Conservation (phyloP, 2,888 invertebrate genomes). For the Macrophya annulata region DNA sequence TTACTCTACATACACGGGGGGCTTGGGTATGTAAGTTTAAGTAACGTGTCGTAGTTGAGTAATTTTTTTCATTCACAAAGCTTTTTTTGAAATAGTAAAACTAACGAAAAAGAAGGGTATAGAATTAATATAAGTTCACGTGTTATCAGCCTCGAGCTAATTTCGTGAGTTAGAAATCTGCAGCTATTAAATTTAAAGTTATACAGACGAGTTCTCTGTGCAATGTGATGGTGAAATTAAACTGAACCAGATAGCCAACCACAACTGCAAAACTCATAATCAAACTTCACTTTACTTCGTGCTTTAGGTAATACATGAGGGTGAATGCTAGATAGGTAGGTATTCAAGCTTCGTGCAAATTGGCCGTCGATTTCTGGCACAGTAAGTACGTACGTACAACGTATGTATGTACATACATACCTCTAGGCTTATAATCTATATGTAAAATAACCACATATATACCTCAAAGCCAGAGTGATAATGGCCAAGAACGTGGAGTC, state of each 20-base stretch:
- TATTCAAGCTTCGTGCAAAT: constrained; percentile 41
- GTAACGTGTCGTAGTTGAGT: neutral
- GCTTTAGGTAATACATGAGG: constrained; percentile 4
- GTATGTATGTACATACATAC: neutral
- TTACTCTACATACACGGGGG: neutral
- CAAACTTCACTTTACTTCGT: constrained; percentile 27
- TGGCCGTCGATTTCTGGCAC: constrained; percentile 37
- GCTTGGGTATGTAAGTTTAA: neutral
- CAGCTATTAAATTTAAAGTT: neutral
- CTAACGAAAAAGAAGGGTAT: neutral
- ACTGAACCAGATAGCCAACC: constrained; percentile 5
- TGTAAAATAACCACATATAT: neutral
- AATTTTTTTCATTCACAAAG: neutral
- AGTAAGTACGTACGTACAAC: neutral
- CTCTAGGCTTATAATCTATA: neutral
- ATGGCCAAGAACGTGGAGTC: neutral
- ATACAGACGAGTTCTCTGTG: neutral
- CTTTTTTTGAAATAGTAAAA: neutral
- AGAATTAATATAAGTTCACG: neutral
- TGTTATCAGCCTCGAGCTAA: neutral
- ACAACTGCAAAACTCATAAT: constrained; percentile 20
- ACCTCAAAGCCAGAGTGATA: neutral
- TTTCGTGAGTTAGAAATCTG: neutral
- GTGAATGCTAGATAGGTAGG: neutral
- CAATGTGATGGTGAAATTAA: constrained; percentile 11